phyloP scores from a whole-genome alignment of 2,113 vertebrate genomes.

The Anser cygnoides region DNA sequence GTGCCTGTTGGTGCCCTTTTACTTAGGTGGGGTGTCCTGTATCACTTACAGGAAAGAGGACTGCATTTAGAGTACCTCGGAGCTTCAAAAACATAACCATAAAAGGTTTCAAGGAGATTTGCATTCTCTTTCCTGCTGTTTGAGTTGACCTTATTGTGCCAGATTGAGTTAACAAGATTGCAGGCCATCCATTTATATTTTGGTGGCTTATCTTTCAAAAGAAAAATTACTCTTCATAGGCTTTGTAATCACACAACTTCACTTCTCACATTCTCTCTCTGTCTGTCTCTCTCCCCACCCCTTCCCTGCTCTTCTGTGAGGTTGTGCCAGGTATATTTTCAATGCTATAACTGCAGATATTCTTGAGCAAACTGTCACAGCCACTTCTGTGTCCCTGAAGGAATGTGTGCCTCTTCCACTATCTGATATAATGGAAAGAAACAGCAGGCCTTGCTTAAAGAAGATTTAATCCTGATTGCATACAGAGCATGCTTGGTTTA shows the following conservation, averaged over 20 bases:
- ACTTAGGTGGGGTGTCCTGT: background rate
- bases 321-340: conserved; percentile 24
- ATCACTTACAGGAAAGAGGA: background rate
- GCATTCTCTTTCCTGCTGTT: conserved; percentile 24
- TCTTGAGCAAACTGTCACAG: background rate
- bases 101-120: conserved; percentile 55
- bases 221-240: conserved; percentile 1
- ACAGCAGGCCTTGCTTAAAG: conserved; percentile 49
- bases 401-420: conserved; percentile 4
- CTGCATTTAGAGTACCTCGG: background rate
- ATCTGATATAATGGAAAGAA: conserved; percentile 22
- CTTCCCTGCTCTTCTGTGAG: background rate
- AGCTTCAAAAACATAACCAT: conserved; percentile 34
- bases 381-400: background rate
- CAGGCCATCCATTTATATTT: conserved; percentile 32
- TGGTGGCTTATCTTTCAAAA: conserved; percentile 44
- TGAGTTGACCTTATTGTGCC: conserved; percentile 64
- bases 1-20: background rate
- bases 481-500: background rate
- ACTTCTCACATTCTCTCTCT: background rate
- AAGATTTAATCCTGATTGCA: conserved; percentile 36
- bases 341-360: background rate
- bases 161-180: conserved; percentile 55
- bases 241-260: conserved; percentile 18
- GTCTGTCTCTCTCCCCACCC: background rate